Base-by-base conservation (phyloP, 2,113 vertebrate species). In the Cervus canadensis region DNA sequence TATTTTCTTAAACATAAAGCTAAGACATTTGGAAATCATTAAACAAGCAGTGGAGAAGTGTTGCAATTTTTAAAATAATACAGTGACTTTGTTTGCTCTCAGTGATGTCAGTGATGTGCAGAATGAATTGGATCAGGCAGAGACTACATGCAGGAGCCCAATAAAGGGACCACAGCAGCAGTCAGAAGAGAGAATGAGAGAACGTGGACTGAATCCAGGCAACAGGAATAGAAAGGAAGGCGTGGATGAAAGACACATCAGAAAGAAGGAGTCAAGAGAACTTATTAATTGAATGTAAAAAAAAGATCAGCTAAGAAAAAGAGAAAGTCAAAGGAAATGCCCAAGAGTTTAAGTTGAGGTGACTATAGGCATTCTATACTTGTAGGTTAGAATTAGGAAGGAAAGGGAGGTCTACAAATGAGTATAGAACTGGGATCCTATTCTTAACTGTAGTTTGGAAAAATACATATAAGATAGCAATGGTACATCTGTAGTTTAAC, bases 311-410 rank as follows among this genome's bases (percentile, higher is more conserved):
- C 40, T 52, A 60, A 59, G 57, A 84, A 95, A 79, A 84, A 67
- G 57, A 52, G 14, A 96, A 83, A 64, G 54, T 95, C 50, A 84
- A 95, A 97, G 54, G 67, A 82, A 94, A 88, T 21, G 26, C 30
- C 40, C n/a, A 86, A 13, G 17, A 60, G 78, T 90, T 95, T 83
- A 90, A 56, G 12, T 83, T 5, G 17, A 45, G 76, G 26, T 92
- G 56, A 71, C 36, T 52, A 5, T 5, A 64, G 14, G 10, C 8
- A 54, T 54, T 13, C 11, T 83, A 0, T 56, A 33, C 74, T 57
- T 88, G 50, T n/a, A 28, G 43, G n/a, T 88, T 62, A 76, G n/a
- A 92, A 43, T 40, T 14, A 36, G 5, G 26, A 81, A 30, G 25
- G 59, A 82, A 81, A 82, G 74, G 19, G 14, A 92, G 45, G 48